Evolutionary conservation across 2,113 vertebrate species (phyloP), one percentile per base, ranked within the genome.

Genomic region (Boleophthalmus pectinirostris): DNA sequence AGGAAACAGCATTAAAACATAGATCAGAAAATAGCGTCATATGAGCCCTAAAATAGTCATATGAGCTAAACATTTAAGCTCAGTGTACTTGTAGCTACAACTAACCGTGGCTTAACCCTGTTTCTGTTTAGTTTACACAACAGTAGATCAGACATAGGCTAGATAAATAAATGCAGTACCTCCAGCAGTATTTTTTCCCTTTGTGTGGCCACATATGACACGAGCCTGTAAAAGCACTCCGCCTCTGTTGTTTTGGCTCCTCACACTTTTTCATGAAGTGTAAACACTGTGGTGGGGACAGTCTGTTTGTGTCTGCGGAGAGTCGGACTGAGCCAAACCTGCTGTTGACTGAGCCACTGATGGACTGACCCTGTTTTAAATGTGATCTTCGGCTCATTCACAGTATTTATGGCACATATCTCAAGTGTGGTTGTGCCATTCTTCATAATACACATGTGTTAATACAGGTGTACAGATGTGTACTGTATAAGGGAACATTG

Each of bases 161-260:
- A 29, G 20, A 43, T 53, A 25, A 68, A 61, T 3, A 23, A 70
- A 68, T 25, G 53, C 16, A 16, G 29, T 8, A 66, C 35, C 15
- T 18, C 8, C 53, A 51, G 10, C 13, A 47, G 25, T 46, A 20
- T 60, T 6, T 15, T n/a, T 67, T 71, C 14, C 16, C 53, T 58
- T 66, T 61, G 45, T 77, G 60, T 73, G 72, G 70, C 69, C 66
- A 56, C 81, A 80, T 69, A 73, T 2, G 64, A 51, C 66, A 65
- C 38, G 23, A 23, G 33, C 14, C 14, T 3, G 38, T 45, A 65
- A 77, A 74, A 46, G 1, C 11, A 60, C 45, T 14, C 51, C 61
- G 51, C 38, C n/a, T 53, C 61, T 35, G 46, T 64, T 46, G 35
- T 46, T 45, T 72, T 53, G 58, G 70, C 54, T 63, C 69, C 53